phyloP scores from a whole-genome alignment of 2,797 vertebrate genomes.

The Nasua narica region DNA sequence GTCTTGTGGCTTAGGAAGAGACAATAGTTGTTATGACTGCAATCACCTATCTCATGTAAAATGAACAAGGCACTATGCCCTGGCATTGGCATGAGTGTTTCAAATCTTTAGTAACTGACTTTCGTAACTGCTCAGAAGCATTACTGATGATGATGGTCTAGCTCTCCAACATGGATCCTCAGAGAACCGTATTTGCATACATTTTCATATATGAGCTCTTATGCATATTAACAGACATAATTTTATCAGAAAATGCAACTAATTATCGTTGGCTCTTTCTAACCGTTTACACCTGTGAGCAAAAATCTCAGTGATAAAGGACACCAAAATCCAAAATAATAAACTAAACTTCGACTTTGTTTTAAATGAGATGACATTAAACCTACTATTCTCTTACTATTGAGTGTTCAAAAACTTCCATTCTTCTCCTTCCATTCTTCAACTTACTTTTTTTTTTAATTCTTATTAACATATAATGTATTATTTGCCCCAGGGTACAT shows the following conservation, averaged over 20 bases:
- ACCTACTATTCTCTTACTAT: neutral
- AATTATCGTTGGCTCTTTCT: neutral
- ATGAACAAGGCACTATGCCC: neutral
- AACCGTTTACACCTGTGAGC: neutral
- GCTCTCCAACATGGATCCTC: neutral
- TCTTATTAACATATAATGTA: too few species aligned
- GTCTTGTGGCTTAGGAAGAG: neutral
- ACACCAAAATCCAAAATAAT: neutral
- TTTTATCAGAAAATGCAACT: neutral
- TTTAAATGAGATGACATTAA: constrained; percentile 22
- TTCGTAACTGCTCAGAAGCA: neutral
- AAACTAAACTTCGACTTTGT: neutral
- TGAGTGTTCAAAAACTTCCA: neutral
- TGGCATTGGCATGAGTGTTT: neutral
- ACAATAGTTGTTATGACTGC: neutral
- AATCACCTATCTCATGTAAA: neutral
- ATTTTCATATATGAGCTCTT: neutral
- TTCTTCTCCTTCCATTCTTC: too few species aligned
- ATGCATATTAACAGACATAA: neutral
- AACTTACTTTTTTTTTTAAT: too few species aligned
- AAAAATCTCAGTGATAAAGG: neutral
- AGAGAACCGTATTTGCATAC: neutral
- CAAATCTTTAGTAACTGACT: neutral
- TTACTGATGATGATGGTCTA: neutral
- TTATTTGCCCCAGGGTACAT: too few species aligned